Evolutionary conservation across 2,888 invertebrate species (phyloP).

Genomic region (Lypha dubia): DNA sequence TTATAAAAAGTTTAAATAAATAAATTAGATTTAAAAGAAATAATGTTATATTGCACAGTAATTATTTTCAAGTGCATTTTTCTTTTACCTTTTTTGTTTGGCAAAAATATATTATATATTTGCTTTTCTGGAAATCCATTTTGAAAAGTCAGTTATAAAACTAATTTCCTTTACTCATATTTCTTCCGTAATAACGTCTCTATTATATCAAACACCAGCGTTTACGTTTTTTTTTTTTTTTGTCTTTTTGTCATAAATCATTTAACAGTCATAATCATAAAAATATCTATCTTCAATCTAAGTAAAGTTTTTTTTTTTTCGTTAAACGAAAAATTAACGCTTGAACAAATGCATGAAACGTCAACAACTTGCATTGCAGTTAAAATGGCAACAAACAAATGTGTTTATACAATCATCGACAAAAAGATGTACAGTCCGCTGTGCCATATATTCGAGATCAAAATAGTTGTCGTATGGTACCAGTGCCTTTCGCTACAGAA

Average conservation of each 20-base stretch:
- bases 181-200: conserved; percentile 51
- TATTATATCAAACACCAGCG: conserved; percentile 6
- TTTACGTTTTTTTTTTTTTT: neutral
- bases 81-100: neutral
- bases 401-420: neutral
- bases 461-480: too few species aligned
- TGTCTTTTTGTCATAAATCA: conserved; percentile 49
- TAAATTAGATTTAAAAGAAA: neutral
- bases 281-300: conserved; percentile 14
- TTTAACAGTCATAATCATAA: conserved; percentile 39
- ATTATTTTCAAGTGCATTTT: neutral
- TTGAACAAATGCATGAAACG: conserved; percentile 61
- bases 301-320: neutral
- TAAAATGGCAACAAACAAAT: conserved; percentile 2
- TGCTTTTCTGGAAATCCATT: neutral
- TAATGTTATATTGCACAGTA: neutral
- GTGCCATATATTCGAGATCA: neutral
- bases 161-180: conserved; percentile 23
- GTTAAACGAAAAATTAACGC: conserved; percentile 43
- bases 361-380: conserved; percentile 18
- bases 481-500: too few species aligned
- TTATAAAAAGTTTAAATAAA: neutral
- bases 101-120: neutral
- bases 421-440: neutral
- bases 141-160: neutral